Evolutionary conservation across 2,888 invertebrate genomes (phyloP), one percentile per base, ranked within the genome.

Genomic region (Ichneumoninae sp.): DNA sequence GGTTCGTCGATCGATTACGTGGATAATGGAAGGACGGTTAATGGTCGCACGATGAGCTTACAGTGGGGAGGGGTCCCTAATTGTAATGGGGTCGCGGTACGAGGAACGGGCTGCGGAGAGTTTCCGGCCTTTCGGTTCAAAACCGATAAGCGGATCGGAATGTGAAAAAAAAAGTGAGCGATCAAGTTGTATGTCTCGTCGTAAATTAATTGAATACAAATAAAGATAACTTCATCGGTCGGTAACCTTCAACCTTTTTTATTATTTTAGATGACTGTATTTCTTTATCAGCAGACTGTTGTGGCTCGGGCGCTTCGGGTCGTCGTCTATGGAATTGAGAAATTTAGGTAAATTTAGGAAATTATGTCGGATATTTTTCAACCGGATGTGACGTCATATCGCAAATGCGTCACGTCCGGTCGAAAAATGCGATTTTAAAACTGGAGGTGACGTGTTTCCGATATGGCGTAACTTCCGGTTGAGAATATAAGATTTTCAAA

Each of bases 1-100:
- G 57, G 33, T 60, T 30, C 57, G 60, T 69, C 77, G 69, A 68
- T 66, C 68, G 69, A 47, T 26, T 52, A 47, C 60, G 62, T 72
- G 26, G 50, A 72, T 40, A 62, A 76, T 76, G 50, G 16, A 19
- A 33, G 54, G 66, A 70, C 68, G 40, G 66, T 77, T 72, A 44
- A 77, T 77, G 71, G 60, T 69, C 50, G 33, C 69, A 22, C 36
- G 22, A 70, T 74, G 50, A 36, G 74, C 36, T 74, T 57, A 74
- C 54, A 22, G 3, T 50, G 19, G 70, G 19, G 65, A 16, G 71
- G 57, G 66, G 62, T 65, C 71, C 81, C 70, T 84, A 81, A 84
- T 84, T 81, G 78, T 78, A 84, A 78, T 81, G 62, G 78, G 69
- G 69, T 19, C 74, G 72, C 72, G 10, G 77, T 60, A 74, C 69